Evolutionary conservation across 2,113 vertebrate species (phyloP), one percentile per base, ranked within the genome.

Genomic region (Macrotis lagotis): DNA sequence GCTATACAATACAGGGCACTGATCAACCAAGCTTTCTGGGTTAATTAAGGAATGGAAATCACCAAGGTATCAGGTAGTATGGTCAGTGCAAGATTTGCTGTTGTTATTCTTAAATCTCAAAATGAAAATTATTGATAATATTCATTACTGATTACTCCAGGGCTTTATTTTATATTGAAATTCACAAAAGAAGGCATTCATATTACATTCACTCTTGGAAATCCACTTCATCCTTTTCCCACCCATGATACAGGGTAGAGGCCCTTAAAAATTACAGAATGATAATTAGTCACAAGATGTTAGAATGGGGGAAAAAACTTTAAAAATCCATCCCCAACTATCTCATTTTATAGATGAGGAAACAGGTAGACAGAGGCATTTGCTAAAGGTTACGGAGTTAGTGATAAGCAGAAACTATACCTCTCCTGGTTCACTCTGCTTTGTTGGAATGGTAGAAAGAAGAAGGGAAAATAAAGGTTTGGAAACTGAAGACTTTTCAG

Each of bases 41-140:
- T 83, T 96, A 98, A 98, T 98, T 98, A 98, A 93, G 74, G 96
- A 98, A 96, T 24, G 96, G 92, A 97, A 97, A 96, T 96, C 95
- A 97, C 95, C 92, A 50, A 96, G 92, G 92, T 96, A 94, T 95
- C 50, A 53, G 49, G 88, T 88, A 44, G 44, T 44, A 44, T 44
- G 14, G 44, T 44, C 66, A 83, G 16, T 83, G 66, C 66, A 37
- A 50, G 96, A 95, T 97, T 94, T 95, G 51, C 93, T 96, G 89
- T 95, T 55, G 97, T 96, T 98, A 52, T 97, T 98, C 98, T 98
- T 97, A 95, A 97, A 95, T 95, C 51, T 49, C 93, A 90, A 96
- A 97, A 98, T 97, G 91, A 88, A 98, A 98, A 97, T 96, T 90
- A 50, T 90, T 97, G 97, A 95, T 94, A 97, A 91, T 97, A 94